Evolutionary conservation across 2,113 vertebrate species (phyloP).

Genomic region (Oncorhynchus tshawytscha): DNA sequence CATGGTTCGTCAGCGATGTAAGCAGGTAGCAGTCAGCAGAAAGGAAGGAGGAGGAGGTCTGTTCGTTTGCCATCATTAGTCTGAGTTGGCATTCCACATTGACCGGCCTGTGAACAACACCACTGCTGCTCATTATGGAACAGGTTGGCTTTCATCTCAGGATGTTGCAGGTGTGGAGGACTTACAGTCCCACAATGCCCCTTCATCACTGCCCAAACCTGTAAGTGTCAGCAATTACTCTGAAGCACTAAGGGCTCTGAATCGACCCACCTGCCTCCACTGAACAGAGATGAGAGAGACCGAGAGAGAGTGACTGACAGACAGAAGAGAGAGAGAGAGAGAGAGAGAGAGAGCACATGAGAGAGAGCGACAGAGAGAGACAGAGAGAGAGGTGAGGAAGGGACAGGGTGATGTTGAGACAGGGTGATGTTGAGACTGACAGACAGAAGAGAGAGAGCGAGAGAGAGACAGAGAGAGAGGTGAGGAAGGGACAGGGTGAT

Average conservation of each 20-base stretch:
- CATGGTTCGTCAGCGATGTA: constrained; percentile 34
- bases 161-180: constrained; percentile 44
- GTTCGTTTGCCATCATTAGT: constrained; percentile 29
- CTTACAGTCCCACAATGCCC: constrained; percentile 28
- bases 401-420: too few species aligned
- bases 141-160: constrained; percentile 32
- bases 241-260: constrained; percentile 15
- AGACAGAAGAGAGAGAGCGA: too few species aligned
- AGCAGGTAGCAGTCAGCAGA: constrained; percentile 32
- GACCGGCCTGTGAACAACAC: constrained; percentile 10
- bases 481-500: too few species aligned
- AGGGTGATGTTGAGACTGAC: too few species aligned
- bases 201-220: constrained; percentile 52
- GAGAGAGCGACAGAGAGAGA: too few species aligned
- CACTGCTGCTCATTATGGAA: constrained; percentile 37
- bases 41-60: constrained; percentile 21
- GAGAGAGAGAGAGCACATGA: too few species aligned
- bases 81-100: constrained; percentile 37
- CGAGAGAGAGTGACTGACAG: too few species aligned
- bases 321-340: too few species aligned
- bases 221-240: constrained; percentile 58
- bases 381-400: too few species aligned
- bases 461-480: neutral
- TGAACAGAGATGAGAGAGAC: constrained; percentile 9
- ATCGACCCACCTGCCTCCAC: constrained; percentile 25